phyloP scores from a whole-genome alignment of 2,888 invertebrate species.

The Hemithea aestivaria region DNA sequence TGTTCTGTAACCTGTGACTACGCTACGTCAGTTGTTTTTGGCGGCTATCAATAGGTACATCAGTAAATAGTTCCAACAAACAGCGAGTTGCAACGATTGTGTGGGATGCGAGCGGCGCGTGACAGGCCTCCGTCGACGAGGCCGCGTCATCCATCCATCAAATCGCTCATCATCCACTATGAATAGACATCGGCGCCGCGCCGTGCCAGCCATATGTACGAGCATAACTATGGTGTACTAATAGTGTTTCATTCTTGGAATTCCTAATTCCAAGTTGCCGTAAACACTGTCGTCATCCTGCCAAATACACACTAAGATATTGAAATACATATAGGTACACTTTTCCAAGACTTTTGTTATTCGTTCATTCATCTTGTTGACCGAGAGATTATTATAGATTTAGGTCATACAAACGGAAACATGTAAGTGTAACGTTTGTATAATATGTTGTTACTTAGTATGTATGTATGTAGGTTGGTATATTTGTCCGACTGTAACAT shows the following conservation, averaged over 20 bases:
- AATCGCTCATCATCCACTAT: slow-evolving; percentile 65
- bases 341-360: slow-evolving; percentile 39
- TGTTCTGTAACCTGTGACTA: too few species aligned
- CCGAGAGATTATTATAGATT: too few species aligned
- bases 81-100: slow-evolving; percentile 5
- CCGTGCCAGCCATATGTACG: slow-evolving; percentile 36
- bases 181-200: slow-evolving; percentile 53
- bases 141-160: slow-evolving; percentile 73
- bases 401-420: too few species aligned
- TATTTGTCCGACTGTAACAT: too few species aligned
- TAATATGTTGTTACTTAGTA: too few species aligned
- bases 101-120: slow-evolving; percentile 24
- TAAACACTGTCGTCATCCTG: slow-evolving; percentile 54
- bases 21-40: too few species aligned
- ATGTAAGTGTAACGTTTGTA: too few species aligned
- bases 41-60: too few species aligned
- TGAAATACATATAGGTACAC: too few species aligned
- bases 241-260: slow-evolving; percentile 67
- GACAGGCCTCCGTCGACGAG: slow-evolving; percentile 42
- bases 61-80: slow-evolving; percentile 14
- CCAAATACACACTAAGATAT: slow-evolving; percentile 36
- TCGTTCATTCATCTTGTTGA: slow-evolving; percentile 51
- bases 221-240: slow-evolving; percentile 26
- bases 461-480: too few species aligned
- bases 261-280: slow-evolving; percentile 42